Percentiles rank a stretch among this genome's conserved stretches.
phyloP scores from a whole-genome alignment of 2,888 invertebrate species.

The Parnassius glacialis region DNA sequence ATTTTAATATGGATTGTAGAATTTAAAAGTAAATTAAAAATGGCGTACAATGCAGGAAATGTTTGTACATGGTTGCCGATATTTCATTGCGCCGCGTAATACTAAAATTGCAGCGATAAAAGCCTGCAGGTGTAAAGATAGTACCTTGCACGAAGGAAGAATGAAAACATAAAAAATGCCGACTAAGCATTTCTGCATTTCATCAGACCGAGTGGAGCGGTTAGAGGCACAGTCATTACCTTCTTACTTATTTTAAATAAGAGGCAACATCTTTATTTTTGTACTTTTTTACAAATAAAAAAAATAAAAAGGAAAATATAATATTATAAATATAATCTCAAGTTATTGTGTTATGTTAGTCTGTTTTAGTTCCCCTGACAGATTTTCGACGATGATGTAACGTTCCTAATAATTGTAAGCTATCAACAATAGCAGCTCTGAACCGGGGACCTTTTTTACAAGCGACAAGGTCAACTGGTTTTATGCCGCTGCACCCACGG shows the following conservation, averaged over 20 bases:
- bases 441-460: no score
- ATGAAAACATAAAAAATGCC: slow-evolving; percentile 41
- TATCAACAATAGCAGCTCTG: no score
- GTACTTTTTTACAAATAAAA: no score
- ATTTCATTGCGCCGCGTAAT: slow-evolving; percentile 29
- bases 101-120: slow-evolving; percentile 27
- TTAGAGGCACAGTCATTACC: slow-evolving; percentile 46
- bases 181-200: slow-evolving; percentile 43
- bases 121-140: slow-evolving; percentile 37
- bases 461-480: no score
- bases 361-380: no score
- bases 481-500: no score
- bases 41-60: slow-evolving; percentile 12
- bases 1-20: neutral
- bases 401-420: no score
- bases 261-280: slow-evolving; percentile 27
- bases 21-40: slow-evolving; percentile 20
- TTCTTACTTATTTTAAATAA: slow-evolving; percentile 38
- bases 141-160: slow-evolving; percentile 29
- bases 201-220: slow-evolving; percentile 43
- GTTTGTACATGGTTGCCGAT: slow-evolving; percentile 9
- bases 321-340: no score
- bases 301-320: no score
- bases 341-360: no score
- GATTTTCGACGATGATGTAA: no score